Conservation (phyloP, 2,113 vertebrate species). For the Sebastes schlegelii region DNA sequence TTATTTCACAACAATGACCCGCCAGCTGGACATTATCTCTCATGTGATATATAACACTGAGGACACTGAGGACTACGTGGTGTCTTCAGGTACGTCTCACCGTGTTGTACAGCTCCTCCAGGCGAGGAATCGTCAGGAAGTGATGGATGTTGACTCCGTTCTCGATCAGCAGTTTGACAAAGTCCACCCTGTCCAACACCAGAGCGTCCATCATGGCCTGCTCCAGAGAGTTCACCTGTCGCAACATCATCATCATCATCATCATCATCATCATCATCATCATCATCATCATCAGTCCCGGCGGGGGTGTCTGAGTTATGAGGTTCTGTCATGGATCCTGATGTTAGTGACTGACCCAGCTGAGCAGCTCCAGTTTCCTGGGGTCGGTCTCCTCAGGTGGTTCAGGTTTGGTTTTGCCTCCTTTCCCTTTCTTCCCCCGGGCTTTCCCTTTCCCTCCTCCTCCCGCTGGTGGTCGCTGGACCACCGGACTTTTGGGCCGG, state of each 20-base stretch:
- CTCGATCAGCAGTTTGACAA: slow-evolving; percentile 98
- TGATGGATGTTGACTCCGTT: slow-evolving; percentile 98
- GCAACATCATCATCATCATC: not conserved
- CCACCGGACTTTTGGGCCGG: slow-evolving; percentile 86
- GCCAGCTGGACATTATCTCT: too few species aligned
- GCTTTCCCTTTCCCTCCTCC: slow-evolving; percentile 88
- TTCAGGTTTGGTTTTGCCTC: slow-evolving; percentile 89
- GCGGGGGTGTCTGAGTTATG: too few species aligned
- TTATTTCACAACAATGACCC: too few species aligned
- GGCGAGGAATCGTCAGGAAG: slow-evolving; percentile 95
- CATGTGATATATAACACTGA: too few species aligned
- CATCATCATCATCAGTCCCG: too few species aligned
- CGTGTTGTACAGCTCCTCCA: slow-evolving; percentile 98
- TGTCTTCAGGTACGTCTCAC: slow-evolving; percentile 79
- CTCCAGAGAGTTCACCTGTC: slow-evolving; percentile 95
- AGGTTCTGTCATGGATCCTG: not conserved
- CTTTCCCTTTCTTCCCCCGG: slow-evolving; percentile 89
- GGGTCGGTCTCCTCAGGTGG: slow-evolving; percentile 93
- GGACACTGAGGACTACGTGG: too few species aligned
- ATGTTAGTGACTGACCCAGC: slow-evolving; percentile 83
- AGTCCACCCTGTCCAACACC: slow-evolving; percentile 95
- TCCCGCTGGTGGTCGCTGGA: slow-evolving; percentile 79
- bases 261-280: not conserved
- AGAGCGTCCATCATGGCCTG: slow-evolving; percentile 98
- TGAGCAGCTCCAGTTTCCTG: slow-evolving; percentile 93